Conservation (phyloP, 2,888 invertebrate species). For the Patella depressa region DNA sequence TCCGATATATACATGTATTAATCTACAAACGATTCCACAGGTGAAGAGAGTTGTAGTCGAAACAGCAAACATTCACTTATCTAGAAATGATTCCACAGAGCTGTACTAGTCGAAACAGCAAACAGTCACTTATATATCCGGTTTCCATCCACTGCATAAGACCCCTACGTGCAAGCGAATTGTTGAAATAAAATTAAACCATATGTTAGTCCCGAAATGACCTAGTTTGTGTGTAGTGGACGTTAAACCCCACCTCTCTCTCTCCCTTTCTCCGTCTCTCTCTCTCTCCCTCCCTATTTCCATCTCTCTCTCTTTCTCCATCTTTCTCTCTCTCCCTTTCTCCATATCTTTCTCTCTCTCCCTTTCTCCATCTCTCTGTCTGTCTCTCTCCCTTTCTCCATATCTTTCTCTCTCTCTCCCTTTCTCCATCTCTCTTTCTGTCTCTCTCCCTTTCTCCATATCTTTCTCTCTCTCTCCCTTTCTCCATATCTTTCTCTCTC, state of each 20-base stretch:
- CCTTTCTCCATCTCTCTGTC: slow-evolving; percentile 17
- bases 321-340: background rate
- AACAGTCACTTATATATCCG: too few relatives aligned
- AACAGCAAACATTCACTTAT: background rate
- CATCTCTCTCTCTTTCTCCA: slow-evolving; percentile 8
- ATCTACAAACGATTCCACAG: background rate
- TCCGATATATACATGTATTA: background rate
- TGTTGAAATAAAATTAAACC: too few relatives aligned
- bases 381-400: background rate
- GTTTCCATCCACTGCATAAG: too few relatives aligned
- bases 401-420: too few relatives aligned
- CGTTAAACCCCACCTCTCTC: too few relatives aligned
- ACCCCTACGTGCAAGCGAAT: too few relatives aligned
- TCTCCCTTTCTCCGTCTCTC: too few relatives aligned
- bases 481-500: background rate
- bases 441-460: slow-evolving; percentile 4
- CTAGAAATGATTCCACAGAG: background rate
- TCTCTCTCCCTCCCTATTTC: too few relatives aligned
- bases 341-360: background rate
- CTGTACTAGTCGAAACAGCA: too few relatives aligned
- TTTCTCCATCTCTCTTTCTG: too few relatives aligned
- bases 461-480: background rate
- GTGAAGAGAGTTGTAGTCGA: background rate
- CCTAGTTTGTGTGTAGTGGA: too few relatives aligned
- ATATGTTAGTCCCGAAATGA: too few relatives aligned